A percentile compares a stretch with the other conserved stretches of the same genome.
Evolutionary conservation across 2,888 invertebrate genomes (phyloP).

Genomic region (Hypselothyrea guttata): DNA sequence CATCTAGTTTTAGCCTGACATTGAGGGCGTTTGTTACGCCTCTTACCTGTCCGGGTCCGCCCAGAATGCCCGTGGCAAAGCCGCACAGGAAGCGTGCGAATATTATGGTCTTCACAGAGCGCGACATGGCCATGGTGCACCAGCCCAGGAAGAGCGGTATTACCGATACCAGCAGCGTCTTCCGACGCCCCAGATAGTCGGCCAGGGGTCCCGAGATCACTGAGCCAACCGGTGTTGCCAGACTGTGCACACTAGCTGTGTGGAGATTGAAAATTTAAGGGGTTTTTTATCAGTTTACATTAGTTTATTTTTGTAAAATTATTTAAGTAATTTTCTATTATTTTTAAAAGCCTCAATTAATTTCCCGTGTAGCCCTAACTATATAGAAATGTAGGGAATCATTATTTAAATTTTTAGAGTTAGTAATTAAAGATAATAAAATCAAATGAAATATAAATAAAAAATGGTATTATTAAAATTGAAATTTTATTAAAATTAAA

Average conservation of each 20-base stretch:
- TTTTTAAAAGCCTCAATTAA: no score
- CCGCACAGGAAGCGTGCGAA: constrained; percentile 88
- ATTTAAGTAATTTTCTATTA: no score
- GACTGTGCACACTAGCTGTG: constrained; percentile 89
- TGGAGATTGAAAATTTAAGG: no score
- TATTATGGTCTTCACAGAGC: constrained; percentile 84
- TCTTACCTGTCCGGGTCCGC: constrained; percentile 89
- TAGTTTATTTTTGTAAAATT: no score
- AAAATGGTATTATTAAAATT: no score
- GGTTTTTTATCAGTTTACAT: no score
- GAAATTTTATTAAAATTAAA: no score
- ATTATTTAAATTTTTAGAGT: no score
- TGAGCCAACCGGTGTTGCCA: constrained; percentile 89
- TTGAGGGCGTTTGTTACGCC: neutral
- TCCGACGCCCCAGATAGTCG: constrained; percentile 87
- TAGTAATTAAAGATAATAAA: no score
- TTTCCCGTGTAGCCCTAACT: no score
- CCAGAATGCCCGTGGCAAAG: constrained; percentile 88
- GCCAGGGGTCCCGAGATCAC: constrained; percentile 88
- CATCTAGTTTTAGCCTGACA: neutral
- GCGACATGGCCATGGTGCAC: constrained; percentile 85
- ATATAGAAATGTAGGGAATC: no score
- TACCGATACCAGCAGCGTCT: constrained; percentile 86
- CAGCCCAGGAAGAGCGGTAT: constrained; percentile 88
- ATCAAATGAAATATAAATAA: no score